Evolutionary conservation across 2,888 invertebrate genomes (phyloP), one percentile per base, ranked within the genome.

Genomic region (Prionchulus punctatus): DNA sequence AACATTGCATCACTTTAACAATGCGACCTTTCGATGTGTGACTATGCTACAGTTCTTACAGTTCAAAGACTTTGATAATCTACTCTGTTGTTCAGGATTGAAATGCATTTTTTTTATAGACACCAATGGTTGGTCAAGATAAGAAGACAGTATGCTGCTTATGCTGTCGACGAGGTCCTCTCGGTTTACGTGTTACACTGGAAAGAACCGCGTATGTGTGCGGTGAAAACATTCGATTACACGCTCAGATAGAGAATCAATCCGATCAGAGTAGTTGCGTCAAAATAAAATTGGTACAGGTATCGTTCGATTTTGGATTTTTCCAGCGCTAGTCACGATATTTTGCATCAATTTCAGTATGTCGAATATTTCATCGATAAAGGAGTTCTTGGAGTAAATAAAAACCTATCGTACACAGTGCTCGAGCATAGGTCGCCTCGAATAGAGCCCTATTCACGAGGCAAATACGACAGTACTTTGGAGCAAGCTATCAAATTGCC

Each of bases 291-390:
- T 72, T 81, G 54, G 72, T 79, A 27, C 80, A 81, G 75, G 78
- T 77, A 64, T 51, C 54, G n/a, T 18, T 18, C 7, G 3, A 52
- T 52, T 43, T 26, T 55, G 7, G 7, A 7, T 36, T 36, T 36
- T 12, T 12, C 7, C 12, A 36, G 18, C 36, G 12, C 36, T 7
- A 36, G 7, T 36, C 36, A 36, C 12, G 7, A 12, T 36, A 36
- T 36, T 36, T 36, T 36, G 12, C 12, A 57, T 12, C 28, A 31
- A 42, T 64, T 75, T 50, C 77, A 84, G 80, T 79, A 81, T 67
- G 81, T 84, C 57, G 83, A 84, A 69, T 84, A 81, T 69, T 82
- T 81, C 70, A 83, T 84, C 62, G 83, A 83, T 69, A 77, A 83
- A 62, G 83, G 66, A 26, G 82, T 83, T 7, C 72, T 83, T 55